Evolutionary conservation across 1,140 invertebrate genomes (phyloP).

Genomic region (Neoseiulus cucumeris): DNA sequence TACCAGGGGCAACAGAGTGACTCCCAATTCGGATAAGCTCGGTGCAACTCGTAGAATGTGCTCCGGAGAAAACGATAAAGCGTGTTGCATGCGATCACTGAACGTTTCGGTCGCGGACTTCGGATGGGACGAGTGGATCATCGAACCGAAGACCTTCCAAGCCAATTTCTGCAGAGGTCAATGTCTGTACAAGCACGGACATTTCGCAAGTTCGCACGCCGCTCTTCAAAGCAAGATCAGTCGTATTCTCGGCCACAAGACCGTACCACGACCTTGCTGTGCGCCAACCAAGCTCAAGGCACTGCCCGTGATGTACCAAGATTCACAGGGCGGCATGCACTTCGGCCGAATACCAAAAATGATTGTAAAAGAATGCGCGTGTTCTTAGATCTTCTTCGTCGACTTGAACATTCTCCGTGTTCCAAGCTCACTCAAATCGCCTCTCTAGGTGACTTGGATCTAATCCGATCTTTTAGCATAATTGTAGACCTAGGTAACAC

Average conservation of each 20-base stretch:
- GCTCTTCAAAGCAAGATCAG: constrained; percentile 23
- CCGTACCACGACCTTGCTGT: constrained; percentile 17
- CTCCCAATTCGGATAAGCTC: background rate
- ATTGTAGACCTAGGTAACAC: no score
- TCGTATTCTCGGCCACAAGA: constrained; percentile 17
- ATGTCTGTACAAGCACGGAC: constrained; percentile 31
- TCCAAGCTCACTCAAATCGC: no score
- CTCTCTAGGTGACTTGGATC: no score
- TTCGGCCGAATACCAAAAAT: constrained; percentile 7
- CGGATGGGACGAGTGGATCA: constrained; percentile 69
- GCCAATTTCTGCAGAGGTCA: constrained; percentile 64
- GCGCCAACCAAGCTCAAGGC: constrained; percentile 18
- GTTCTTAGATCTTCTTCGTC: background rate
- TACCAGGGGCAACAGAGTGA: background rate
- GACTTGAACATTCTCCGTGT: background rate
- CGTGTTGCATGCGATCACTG: constrained; percentile 55
- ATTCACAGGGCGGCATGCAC: constrained; percentile 12
- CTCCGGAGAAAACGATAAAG: background rate
- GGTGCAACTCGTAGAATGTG: background rate
- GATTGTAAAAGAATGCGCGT: constrained; percentile 2
- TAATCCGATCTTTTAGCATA: no score
- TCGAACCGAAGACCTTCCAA: constrained; percentile 52
- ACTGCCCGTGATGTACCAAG: constrained; percentile 17
- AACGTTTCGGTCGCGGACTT: constrained; percentile 60
- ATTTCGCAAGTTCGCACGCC: constrained; percentile 24